Percentiles rank a stretch among this genome's conserved stretches.
These are phyloP conservation scores for Papilio dardanus DNA, from an alignment of 1,140 invertebrate species.

Conservation along the genomic window DNA sequence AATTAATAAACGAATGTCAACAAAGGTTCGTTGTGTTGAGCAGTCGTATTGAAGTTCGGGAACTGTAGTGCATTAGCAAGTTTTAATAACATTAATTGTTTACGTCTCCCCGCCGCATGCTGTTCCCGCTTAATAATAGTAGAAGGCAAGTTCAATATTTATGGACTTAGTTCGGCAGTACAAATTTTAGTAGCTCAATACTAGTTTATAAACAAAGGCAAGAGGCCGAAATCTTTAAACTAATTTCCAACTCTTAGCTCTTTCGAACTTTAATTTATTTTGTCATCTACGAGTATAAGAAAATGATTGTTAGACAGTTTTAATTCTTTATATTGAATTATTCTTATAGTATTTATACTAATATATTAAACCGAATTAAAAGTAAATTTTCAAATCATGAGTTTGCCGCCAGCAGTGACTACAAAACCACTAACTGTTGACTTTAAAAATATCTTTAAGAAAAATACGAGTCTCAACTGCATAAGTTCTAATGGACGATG, in stretches of 20 bases:
- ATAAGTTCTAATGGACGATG: neutral
- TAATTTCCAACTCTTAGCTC: conserved; percentile 26
- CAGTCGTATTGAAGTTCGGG: conserved; percentile 59
- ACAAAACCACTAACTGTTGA: too few species aligned
- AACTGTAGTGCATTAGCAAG: conserved; percentile 62
- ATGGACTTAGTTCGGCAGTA: conserved; percentile 66
- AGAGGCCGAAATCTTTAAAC: conserved; percentile 30
- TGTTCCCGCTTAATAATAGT: conserved; percentile 64
- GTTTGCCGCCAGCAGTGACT: too few species aligned
- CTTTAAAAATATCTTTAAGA: too few species aligned
- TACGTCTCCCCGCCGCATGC: conserved; percentile 67
- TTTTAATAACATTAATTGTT: conserved; percentile 79
- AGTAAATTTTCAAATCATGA: too few species aligned
- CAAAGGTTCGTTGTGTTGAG: conserved; percentile 59
- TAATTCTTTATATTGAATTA: neutral
- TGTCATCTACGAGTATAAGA: conserved; percentile 43
- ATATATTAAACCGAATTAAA: too few species aligned
- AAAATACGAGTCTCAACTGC: too few species aligned
- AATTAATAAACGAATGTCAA: conserved; percentile 73
- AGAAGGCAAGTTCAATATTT: conserved; percentile 65
- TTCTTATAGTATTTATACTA: too few species aligned
- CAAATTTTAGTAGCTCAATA: conserved; percentile 47
- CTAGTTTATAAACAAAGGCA: conserved; percentile 29
- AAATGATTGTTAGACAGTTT: neutral
- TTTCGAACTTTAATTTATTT: conserved; percentile 18